Evolutionary conservation across 37 sponge, comb jelly and placozoan genomes (phyloP), one percentile per base, ranked within the genome.

Genomic region (Theonella swinhoei): DNA sequence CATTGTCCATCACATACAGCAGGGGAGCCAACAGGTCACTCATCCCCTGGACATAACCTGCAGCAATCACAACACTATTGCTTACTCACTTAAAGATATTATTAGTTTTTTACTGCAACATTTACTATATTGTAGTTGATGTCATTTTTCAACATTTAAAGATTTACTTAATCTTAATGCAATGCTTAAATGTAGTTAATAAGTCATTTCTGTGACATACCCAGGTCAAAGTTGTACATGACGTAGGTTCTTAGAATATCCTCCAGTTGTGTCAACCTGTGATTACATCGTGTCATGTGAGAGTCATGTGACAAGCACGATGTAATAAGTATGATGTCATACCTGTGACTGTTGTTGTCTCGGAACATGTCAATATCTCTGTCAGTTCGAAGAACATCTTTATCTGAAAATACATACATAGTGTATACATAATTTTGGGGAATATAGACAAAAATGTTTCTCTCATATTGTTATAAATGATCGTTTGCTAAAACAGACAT

Each of bases 41-140:
- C 99, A 98, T 98, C 0, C 97, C 99, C 47, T 98, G 99, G 1
- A 98, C 95, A 78, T 96, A 98, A 1, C 98, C 98, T 95, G 11
- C 20, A 7, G 54, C 7, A 14, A 47, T 67, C n/a, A n/a, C n/a
- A n/a, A n/a, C n/a, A n/a, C n/a, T n/a, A n/a, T n/a, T n/a, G n/a
- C n/a, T n/a, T n/a, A n/a, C n/a, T n/a, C n/a, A n/a, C n/a, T n/a
- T n/a, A n/a, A n/a, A n/a, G n/a, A n/a, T n/a, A n/a, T n/a, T n/a
- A n/a, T n/a, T n/a, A n/a, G n/a, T n/a, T n/a, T n/a, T n/a, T n/a
- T n/a, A n/a, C n/a, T n/a, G n/a, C n/a, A n/a, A n/a, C n/a, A n/a
- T n/a, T n/a, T n/a, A n/a, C n/a, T n/a, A n/a, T n/a, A n/a, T 9
- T 36, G 37, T n/a, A n/a, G n/a, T n/a, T n/a, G n/a, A n/a, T n/a